Evolutionary conservation across 1,140 invertebrate genomes (phyloP), one percentile per base, ranked within the genome.

Genomic region (Diabrotica virgifera): DNA sequence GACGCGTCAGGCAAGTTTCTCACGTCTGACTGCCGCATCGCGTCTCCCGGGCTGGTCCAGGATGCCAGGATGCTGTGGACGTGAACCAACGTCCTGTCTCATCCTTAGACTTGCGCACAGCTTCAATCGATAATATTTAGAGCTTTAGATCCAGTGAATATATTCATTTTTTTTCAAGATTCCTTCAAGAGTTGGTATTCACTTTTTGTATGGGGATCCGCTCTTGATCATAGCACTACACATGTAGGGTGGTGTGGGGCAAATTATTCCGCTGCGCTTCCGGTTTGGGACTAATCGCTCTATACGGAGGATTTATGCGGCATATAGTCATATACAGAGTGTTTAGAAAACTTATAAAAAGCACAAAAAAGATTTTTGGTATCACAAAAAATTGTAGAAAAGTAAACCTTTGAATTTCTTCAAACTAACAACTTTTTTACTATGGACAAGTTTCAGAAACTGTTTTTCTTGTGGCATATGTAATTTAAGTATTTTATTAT

Each of bases 81-180:
- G 40, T 46, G 40, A 46, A 46, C 40, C 40, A 46, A 46, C 40
- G 40, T 46, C 40, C 40, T 46, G 40, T 46, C 40, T 46, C 40
- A 46, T 46, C 40, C 40, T 46, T 46, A 46, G 40, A 46, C 40
- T 46, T 46, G 40, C 40, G 40, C 40, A 46, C 8, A 10, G n/a
- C 40, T n/a, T 46, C 40, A 46, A 46, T 46, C 40, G 40, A 46
- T 46, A 46, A 46, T 46, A 46, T 46, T 46, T 46, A 46, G 40
- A 46, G 40, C 40, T 46, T 46, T 46, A 46, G 5, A 46, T 46
- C 40, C 40, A 46, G 40, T 46, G 40, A 46, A 46, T 46, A 46
- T 46, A 46, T 46, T 5, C 40, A 46, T 46, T 46, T 46, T 46
- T 46, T 46, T 46, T 46, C 40, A n/a, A 46, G 40, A 46, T 46